A percentile compares a stretch with the other conserved stretches of the same genome.
Conservation (phyloP, 2,113 vertebrate genomes). For the Sciurus niger region DNA sequence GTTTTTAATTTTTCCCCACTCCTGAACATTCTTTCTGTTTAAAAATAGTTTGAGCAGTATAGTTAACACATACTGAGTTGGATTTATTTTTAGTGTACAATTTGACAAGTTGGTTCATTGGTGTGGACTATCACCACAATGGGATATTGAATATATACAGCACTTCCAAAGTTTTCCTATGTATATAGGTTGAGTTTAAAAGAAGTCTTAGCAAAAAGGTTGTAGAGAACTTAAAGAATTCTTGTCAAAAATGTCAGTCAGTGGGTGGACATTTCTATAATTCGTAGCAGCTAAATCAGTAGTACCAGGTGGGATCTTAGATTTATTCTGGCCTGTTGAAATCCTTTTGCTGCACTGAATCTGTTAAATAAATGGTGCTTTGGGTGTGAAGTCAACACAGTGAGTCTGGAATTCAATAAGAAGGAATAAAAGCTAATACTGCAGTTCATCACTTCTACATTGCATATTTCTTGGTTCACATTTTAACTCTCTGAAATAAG, state of each 20-base stretch:
- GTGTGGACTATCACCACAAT: not conserved
- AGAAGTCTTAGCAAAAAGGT: slow-evolving; percentile 28
- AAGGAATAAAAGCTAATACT: not conserved
- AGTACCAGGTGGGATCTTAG: not conserved
- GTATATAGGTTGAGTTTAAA: slow-evolving; percentile 6
- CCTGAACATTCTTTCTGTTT: slow-evolving; percentile 28
- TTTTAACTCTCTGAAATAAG: slow-evolving; percentile 23
- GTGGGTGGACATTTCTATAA: slow-evolving; percentile 24
- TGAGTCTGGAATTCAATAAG: not conserved
- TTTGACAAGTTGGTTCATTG: not conserved
- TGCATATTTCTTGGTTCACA: not conserved
- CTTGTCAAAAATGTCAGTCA: not conserved
- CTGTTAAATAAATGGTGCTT: not conserved
- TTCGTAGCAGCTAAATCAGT: slow-evolving; percentile 33
- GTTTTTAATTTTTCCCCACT: not conserved
- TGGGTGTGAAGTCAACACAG: not conserved
- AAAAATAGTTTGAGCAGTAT: not conserved
- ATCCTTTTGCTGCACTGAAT: not conserved
- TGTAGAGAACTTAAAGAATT: slow-evolving; percentile 45
- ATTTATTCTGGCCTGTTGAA: slow-evolving; percentile 10
- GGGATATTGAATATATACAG: not conserved
- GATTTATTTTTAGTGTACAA: not conserved
- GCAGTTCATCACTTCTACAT: not conserved
- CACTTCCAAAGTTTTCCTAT: not conserved
- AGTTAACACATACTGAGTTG: not conserved